Percentiles rank a stretch among this genome's conserved stretches.
These are phyloP conservation scores for Rapana venosa DNA, from an alignment of 2,888 invertebrate genomes.

Conservation along the genomic window DNA sequence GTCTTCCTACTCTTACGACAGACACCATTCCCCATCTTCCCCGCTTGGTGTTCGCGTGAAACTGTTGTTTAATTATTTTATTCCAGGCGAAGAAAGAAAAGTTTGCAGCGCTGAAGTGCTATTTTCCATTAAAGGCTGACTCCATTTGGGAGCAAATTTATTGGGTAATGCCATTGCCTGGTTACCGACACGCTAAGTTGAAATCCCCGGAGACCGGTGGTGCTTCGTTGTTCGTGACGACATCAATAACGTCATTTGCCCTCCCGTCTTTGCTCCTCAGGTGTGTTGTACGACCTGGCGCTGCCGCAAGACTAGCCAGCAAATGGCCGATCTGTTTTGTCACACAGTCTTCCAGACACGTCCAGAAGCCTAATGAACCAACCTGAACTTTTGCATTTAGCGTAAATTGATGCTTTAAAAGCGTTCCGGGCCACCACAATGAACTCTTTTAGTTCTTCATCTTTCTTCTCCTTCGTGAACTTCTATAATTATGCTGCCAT, in stretches of 20 bases:
- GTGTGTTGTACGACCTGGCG: conserved; percentile 20
- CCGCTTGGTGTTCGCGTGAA: conserved; percentile 3
- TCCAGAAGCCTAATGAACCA: not conserved
- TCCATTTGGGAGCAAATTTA: conserved; percentile 33
- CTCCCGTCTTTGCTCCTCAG: conserved; percentile 23
- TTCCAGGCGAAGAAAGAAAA: conserved; percentile 14
- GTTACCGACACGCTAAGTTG: conserved; percentile 36
- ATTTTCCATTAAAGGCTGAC: conserved; percentile 31
- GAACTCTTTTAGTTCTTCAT: not conserved
- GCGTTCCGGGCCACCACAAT: conserved; percentile 6
- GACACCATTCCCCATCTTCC: not conserved
- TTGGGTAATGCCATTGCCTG: conserved; percentile 21
- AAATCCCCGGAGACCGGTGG: conserved; percentile 24
- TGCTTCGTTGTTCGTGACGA: conserved; percentile 24
- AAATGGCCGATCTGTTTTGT: conserved; percentile 6
- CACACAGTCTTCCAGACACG: conserved; percentile 25
- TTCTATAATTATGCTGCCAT: not conserved
- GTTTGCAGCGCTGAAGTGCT: conserved; percentile 34
- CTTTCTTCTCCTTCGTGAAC: not conserved
- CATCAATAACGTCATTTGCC: conserved; percentile 29
- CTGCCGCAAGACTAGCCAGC: conserved; percentile 1
- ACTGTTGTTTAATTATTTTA: conserved; percentile 24
- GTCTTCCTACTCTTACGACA: conserved; percentile 5
- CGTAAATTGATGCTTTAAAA: conserved; percentile 28
- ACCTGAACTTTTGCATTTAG: not conserved